Evolutionary conservation across 2,797 vertebrate species (phyloP).

Genomic region (Sphaeramia orbicularis): DNA sequence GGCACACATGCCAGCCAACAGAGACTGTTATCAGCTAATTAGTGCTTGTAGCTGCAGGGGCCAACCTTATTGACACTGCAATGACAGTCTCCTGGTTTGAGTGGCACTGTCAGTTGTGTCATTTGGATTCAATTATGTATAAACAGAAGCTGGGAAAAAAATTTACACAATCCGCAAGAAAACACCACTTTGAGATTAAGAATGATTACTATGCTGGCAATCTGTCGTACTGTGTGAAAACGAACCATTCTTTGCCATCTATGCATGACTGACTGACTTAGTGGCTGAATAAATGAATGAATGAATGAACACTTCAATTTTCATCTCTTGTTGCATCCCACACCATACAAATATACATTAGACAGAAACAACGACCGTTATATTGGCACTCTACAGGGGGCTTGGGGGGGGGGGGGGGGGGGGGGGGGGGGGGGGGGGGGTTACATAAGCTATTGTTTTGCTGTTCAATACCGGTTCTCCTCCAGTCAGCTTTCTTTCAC

Average conservation of each 20-base stretch:
- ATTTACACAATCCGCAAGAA: slow-evolving; percentile 15
- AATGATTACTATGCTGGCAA: slow-evolving; percentile 9
- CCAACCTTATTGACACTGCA: slow-evolving; percentile 62
- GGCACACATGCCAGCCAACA: slow-evolving; percentile 38
- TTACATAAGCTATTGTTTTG: slow-evolving; percentile 59
- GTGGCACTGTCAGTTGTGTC: slow-evolving; percentile 52
- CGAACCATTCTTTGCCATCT: slow-evolving; percentile 19
- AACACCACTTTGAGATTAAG: background rate
- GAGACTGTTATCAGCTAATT: slow-evolving; percentile 75
- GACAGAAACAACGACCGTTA: slow-evolving; percentile 38
- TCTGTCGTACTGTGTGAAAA: slow-evolving; percentile 24
- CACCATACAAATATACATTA: slow-evolving; percentile 10
- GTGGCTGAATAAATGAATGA: slow-evolving; percentile 3
- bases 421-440: slow-evolving; percentile 19
- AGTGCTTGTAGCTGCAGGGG: slow-evolving; percentile 65
- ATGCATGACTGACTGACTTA: slow-evolving; percentile 4
- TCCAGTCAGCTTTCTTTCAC: slow-evolving; percentile 40
- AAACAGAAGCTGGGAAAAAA: slow-evolving; percentile 30
- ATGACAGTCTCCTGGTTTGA: slow-evolving; percentile 65
- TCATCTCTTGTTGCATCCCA: background rate
- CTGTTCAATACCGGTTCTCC: slow-evolving; percentile 29
- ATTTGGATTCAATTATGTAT: slow-evolving; percentile 61
- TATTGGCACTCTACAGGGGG: background rate
- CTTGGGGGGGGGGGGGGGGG: slow-evolving; percentile 11
- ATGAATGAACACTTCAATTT: slow-evolving; percentile 11